phyloP scores from a whole-genome alignment of 2,888 invertebrate genomes.

The Enoplolaimus lenunculus region DNA sequence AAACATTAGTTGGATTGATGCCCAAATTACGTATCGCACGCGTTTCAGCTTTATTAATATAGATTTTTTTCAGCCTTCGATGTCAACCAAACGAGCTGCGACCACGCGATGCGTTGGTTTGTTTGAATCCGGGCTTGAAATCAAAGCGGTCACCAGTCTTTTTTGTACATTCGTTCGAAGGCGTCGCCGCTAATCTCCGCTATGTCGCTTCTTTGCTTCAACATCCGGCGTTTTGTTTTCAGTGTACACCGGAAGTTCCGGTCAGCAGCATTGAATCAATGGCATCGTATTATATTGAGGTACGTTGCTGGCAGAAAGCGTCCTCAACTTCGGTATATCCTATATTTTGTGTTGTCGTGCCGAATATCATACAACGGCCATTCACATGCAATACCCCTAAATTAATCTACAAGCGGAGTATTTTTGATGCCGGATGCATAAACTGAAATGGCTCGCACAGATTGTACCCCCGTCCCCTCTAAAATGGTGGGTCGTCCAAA shows the following conservation, averaged over 20 bases:
- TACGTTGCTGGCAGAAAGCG: too few species aligned
- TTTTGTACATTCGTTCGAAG: background rate
- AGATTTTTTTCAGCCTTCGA: background rate
- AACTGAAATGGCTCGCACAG: background rate
- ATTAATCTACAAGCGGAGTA: too few species aligned
- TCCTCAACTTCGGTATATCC: too few species aligned
- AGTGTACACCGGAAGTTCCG: slow-evolving; percentile 1
- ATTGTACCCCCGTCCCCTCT: too few species aligned
- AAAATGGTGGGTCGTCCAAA: too few species aligned
- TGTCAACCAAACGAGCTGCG: background rate
- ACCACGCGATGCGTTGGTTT: background rate
- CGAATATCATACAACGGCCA: too few species aligned
- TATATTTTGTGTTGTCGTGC: too few species aligned
- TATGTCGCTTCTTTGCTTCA: background rate
- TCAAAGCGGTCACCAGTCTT: background rate
- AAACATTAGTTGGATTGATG: too few species aligned
- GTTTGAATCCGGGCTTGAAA: background rate
- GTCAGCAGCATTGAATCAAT: background rate
- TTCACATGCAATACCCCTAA: too few species aligned
- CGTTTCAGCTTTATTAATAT: too few species aligned
- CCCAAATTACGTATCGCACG: too few species aligned
- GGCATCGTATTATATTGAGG: background rate
- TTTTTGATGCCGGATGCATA: too few species aligned
- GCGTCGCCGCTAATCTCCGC: background rate
- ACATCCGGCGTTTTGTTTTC: background rate